A percentile compares a stretch with the other conserved stretches of the same genome.
Evolutionary conservation across 2,113 vertebrate genomes (phyloP).

Genomic region (Channa maculata): DNA sequence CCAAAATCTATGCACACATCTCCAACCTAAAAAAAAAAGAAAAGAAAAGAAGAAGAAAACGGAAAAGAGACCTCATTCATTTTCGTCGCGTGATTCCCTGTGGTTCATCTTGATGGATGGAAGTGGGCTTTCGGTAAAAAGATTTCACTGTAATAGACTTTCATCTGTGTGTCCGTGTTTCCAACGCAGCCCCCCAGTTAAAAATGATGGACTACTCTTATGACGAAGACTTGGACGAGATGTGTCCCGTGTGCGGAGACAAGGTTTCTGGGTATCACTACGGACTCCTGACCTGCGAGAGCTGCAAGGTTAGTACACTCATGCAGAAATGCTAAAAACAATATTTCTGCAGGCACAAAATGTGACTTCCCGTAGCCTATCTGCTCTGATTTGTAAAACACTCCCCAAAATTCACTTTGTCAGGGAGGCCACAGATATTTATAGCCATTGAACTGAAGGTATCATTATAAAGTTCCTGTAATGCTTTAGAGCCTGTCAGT

Average conservation of each 20-base stretch:
- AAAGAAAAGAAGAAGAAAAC: too few relatives aligned
- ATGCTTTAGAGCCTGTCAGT: background rate
- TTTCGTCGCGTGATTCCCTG: conserved; percentile 10
- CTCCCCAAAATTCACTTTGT: background rate
- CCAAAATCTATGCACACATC: conserved; percentile 29
- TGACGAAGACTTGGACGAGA: conserved; percentile 97
- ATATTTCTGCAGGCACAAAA: background rate
- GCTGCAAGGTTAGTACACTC: conserved; percentile 93
- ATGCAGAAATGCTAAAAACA: background rate
- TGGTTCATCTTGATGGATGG: conserved; percentile 56
- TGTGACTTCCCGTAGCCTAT: background rate
- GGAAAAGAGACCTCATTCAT: conserved; percentile 3
- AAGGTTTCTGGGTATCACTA: conserved; percentile 99
- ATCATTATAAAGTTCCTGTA: background rate
- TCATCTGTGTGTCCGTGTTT: conserved; percentile 43
- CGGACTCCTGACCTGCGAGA: conserved; percentile 98
- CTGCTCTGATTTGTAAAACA: conserved; percentile 1
- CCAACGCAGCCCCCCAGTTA: conserved; percentile 90
- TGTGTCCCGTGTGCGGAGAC: conserved; percentile 98
- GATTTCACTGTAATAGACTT: conserved; percentile 48
- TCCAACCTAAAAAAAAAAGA: too few relatives aligned
- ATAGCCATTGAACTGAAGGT: background rate
- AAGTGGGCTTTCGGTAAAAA: conserved; percentile 42
- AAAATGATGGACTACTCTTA: conserved; percentile 99
- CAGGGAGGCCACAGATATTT: background rate